Evolutionary conservation across 2,797 vertebrate species (phyloP), one percentile per base, ranked within the genome.

Genomic region (Rhynchotus rufescens): DNA sequence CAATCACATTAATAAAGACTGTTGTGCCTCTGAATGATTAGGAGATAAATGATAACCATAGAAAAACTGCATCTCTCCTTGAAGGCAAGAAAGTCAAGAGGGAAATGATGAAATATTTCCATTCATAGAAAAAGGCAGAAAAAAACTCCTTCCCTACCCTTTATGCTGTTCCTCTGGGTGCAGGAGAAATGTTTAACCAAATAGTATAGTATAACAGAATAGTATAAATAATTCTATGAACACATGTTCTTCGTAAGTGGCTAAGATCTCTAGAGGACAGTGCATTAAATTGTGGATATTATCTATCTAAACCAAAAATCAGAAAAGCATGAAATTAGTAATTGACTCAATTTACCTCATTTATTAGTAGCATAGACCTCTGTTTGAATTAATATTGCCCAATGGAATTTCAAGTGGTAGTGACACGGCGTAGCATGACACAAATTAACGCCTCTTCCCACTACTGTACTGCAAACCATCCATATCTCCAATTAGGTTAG

Each of bases 251-350:
- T 92, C 90, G 47, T 96, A 96, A 98, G 95, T 40, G 82, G 84
- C 93, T 94, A 97, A 95, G 87, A 95, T 98, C 97, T 97, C 97
- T 88, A 82, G 97, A 96, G 97, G 84, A 89, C 84, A 94, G 84
- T 96, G 93, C 92, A 96, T 97, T 97, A 97, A 94, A 97, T 54
- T 94, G 94, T 92, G 96, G 82, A 97, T 97, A 95, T 97, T 97
- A 97, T 96, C 96, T 97, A 95, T 90, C 95, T 94, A 97, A 97
- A 97, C 91, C 90, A 95, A 95, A 97, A 97, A 97, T 97, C 97
- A 97, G 96, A 97, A 97, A 97, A 96, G 95, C 98, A 97, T 97
- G 97, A 97, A 97, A 98, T 98, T 97, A 97, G 92, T 96, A 97
- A 98, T 97, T 98, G 97, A 97, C 95, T 97, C 97, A 96, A 97